A percentile compares a stretch with the other conserved stretches of the same genome.
Evolutionary conservation across 2,888 invertebrate genomes (phyloP).

Genomic region (Lutraria lutraria): DNA sequence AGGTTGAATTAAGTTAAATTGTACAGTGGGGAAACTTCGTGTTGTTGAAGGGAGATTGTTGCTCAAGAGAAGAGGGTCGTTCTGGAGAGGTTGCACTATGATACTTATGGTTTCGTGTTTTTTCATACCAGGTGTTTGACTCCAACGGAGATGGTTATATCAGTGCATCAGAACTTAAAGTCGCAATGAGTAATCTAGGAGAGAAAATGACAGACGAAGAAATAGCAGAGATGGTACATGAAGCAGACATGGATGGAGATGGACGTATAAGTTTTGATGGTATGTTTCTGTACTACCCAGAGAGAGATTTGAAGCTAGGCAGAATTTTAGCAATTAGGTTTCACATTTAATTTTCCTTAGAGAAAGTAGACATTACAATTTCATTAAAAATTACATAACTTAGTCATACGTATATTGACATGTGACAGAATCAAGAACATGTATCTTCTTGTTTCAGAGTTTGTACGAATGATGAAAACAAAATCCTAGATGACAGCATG

Average conservation of each 20-base stretch:
- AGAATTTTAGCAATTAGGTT: too few relatives aligned
- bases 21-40: too few relatives aligned
- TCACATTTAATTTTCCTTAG: too few relatives aligned
- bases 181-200: conserved; percentile 51
- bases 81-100: too few relatives aligned
- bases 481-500: neutral
- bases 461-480: conserved; percentile 48
- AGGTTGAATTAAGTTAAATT: too few relatives aligned
- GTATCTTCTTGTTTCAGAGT: conserved; percentile 44
- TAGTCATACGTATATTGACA: neutral
- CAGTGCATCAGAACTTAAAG: conserved; percentile 36
- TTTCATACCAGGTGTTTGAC: conserved; percentile 40
- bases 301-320: too few relatives aligned
- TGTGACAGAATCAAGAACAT: neutral
- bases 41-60: too few relatives aligned
- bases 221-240: conserved; percentile 38
- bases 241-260: conserved; percentile 52
- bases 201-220: conserved; percentile 47
- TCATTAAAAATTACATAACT: too few relatives aligned
- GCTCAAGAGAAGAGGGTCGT: too few relatives aligned
- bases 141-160: conserved; percentile 45
- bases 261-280: conserved; percentile 52
- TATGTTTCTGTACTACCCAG: neutral
- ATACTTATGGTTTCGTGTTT: too few relatives aligned
- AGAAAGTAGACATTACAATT: too few relatives aligned